A percentile compares a stretch with the other conserved stretches of the same genome.
phyloP scores from a whole-genome alignment of 2,113 vertebrate genomes.

The Calypte anna region DNA sequence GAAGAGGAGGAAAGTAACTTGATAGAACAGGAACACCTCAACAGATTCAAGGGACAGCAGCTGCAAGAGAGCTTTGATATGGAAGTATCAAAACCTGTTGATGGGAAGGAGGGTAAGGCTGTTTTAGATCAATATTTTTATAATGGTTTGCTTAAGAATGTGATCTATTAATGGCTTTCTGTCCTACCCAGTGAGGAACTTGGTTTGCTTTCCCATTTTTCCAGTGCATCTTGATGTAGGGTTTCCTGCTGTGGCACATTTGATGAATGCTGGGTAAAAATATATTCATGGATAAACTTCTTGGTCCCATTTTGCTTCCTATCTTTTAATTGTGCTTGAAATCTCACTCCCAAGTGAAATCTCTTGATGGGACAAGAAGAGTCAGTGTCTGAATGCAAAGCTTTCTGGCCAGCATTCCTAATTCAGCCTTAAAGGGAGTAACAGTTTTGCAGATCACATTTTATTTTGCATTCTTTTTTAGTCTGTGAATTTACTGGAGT shows the following conservation, averaged over 20 bases:
- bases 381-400: background rate
- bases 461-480: background rate
- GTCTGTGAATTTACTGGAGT: background rate
- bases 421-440: background rate
- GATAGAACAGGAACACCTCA: conserved; percentile 93
- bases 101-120: conserved; percentile 95
- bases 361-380: background rate
- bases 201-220: background rate
- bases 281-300: rapidly evolving
- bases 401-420: background rate
- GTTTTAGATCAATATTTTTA: background rate
- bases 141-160: background rate
- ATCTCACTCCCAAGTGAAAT: background rate
- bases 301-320: background rate
- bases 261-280: background rate
- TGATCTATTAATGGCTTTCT: background rate
- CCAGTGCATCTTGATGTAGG: background rate
- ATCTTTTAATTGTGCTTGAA: background rate
- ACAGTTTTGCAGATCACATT: background rate
- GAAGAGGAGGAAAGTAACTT: conserved; percentile 97
- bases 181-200: background rate
- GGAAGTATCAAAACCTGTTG: conserved; percentile 88
- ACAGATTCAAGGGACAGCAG: conserved; percentile 89
- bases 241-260: background rate
- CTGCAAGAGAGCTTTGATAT: conserved; percentile 91